Base-by-base conservation (phyloP, 35 echinoderm and acorn worm species). In the Amphiura filiformis region DNA sequence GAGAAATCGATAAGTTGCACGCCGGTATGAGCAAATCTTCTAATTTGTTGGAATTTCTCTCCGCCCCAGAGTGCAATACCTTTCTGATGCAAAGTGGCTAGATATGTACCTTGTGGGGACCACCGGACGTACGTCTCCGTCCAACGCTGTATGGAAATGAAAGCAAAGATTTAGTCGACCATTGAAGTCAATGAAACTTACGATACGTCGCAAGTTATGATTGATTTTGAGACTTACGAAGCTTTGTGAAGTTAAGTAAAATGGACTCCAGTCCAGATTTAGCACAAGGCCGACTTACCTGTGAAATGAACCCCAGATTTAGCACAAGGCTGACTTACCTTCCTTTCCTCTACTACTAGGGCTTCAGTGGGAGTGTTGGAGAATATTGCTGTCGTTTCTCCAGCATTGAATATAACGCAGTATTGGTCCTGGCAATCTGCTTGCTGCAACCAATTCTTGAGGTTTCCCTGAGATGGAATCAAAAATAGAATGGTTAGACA, bases 1-100 rank as follows among this genome's bases (percentile, higher is more conserved):
- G 92, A 98, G 75, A 98, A 91, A 57, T 98, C 96, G 84, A 98
- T 98, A 23, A 98, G 96, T 80, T 98, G 96, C 0, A 98, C 96
- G 30, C 96, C 96, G 18, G 84, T 56, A 76, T 98, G 96, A 38
- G 89, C 89, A 89, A 98, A 98, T 32, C 92, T 86, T 75, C 80
- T 88, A 33, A 98, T 98, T 42, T 98, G 96, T 84, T 94, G 84
- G 82, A 98, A 98, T 39, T 98, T 94, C 40, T 94, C 92, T 0
- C 96, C 96, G 0, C 92, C 96, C 96, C 96, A 98, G 11, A 98
- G 77, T 36, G 96, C 96, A 65, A 98, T 98, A 79, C 92, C 96
- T 84, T 91, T 91, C 35, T 94, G 89, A 92, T 97, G 95, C 39
- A 94, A 94, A 13, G 95, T 97, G 0, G 92, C 86, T n/a, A 97